phyloP scores from a whole-genome alignment of 2,113 vertebrate species.

The Laterallus jamaicensis region DNA sequence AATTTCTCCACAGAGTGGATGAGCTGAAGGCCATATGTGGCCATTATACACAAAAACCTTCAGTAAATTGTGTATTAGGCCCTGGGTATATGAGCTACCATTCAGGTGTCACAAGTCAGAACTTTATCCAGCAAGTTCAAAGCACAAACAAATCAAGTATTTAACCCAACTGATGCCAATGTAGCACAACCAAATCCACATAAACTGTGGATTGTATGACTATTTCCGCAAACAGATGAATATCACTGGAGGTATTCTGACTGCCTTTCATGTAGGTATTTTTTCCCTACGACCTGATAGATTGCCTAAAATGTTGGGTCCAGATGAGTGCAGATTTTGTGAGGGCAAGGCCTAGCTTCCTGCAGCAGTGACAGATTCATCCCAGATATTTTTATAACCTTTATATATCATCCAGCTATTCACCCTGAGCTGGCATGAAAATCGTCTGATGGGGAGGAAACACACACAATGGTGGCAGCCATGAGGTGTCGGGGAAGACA shows the following conservation, averaged over 20 bases:
- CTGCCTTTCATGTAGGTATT: background rate
- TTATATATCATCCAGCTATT: background rate
- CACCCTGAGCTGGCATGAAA: background rate
- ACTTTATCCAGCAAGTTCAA: background rate
- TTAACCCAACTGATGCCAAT: background rate
- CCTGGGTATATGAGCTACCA: background rate
- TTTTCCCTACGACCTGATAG: background rate
- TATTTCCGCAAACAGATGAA: background rate
- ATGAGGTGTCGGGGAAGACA: too few relatives aligned
- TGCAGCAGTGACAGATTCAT: background rate
- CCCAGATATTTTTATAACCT: background rate
- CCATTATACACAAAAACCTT: background rate
- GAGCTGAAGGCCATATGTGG: background rate
- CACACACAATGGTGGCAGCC: background rate
- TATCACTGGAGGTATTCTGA: background rate
- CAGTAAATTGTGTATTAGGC: background rate
- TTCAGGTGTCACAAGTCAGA: background rate
- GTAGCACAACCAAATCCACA: background rate
- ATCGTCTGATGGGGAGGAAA: background rate
- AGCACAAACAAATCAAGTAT: background rate
- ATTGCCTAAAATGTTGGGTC: background rate
- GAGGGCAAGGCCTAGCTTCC: background rate
- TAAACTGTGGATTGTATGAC: background rate
- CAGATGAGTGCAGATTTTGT: background rate
- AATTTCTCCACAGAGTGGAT: background rate